Evolutionary conservation across 2,888 invertebrate genomes (phyloP), one percentile per base, ranked within the genome.

Genomic region (Rhagonycha fulva): DNA sequence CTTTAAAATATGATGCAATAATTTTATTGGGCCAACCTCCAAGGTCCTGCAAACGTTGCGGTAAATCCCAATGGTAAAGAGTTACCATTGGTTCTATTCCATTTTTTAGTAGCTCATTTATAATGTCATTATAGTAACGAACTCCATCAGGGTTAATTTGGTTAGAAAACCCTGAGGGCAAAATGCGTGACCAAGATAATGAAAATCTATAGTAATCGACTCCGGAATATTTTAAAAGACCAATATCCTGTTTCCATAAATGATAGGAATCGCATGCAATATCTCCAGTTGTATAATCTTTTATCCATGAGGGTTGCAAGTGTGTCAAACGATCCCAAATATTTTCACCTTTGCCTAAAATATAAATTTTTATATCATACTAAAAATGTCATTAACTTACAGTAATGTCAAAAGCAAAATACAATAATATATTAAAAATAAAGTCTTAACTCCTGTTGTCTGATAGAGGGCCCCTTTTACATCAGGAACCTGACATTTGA

Each of bases 61-160:
- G 93, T 75, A 92, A 87, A 83, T 93, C 92, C 91, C 91, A 93
- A 82, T 93, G 92, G 86, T 92, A 92, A 84, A 93, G 87, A 0
- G 92, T 92, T 11, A 91, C 89, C 68, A 91, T 82, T 0, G 94
- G 93, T 72, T 86, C 82, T 75, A 94, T 92, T 12, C 87, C 88
- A 72, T 89, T 87, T 1, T 82, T 86, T 0, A 87, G 77, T 5
- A 94, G 87, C 78, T 90, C 90, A 66, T 91, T 87, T 11, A 94
- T 88, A 24, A 94, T 83, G 62, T 89, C 87, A 69, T 89, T 90
- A 87, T 94, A 94, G 86, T 93, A 93, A 63, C 87, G 84, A 30
- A 94, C 86, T 2, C 93, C 94, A 3, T 85, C 86, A 73, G 90
- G 88, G 84, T 93, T 93, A 63, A 93, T 87, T 72, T 83, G 87